Conservation (phyloP, 92 coral and sea anemone species). For the Isaurus tuberculatus region DNA sequence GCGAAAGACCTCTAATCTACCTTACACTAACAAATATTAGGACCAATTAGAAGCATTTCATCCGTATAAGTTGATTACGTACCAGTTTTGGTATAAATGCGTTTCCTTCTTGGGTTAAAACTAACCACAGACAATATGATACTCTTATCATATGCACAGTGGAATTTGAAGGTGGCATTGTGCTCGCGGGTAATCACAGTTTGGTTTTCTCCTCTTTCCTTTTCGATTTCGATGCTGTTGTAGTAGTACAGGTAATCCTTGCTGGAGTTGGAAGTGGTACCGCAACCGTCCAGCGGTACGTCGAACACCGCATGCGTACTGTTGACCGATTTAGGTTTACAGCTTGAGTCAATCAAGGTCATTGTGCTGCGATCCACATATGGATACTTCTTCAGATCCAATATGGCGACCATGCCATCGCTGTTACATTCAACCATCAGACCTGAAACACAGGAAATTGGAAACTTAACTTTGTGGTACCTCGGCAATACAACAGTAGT, state of each 20-base stretch:
- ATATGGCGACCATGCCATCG: neutral
- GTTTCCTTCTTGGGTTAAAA: conserved; percentile 67
- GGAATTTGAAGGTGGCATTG: conserved; percentile 40
- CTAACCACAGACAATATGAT: conserved; percentile 68
- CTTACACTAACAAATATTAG: too few relatives aligned
- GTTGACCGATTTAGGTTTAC: neutral
- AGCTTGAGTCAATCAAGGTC: conserved; percentile 3
- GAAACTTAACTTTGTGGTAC: neutral
- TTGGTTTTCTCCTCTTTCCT: conserved; percentile 26
- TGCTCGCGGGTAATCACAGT: conserved; percentile 64
- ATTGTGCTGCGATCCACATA: neutral
- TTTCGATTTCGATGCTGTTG: conserved; percentile 60
- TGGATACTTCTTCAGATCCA: neutral
- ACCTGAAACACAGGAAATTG: neutral
- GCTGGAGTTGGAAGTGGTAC: conserved; percentile 61
- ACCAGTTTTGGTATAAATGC: conserved; percentile 60
- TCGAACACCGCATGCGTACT: conserved; percentile 63
- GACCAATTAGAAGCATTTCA: too few relatives aligned
- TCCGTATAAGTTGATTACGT: neutral
- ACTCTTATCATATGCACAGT: conserved; percentile 56
- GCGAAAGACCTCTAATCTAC: too few relatives aligned
- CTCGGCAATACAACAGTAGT: neutral
- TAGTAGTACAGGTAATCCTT: conserved; percentile 51
- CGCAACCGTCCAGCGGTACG: conserved; percentile 78
- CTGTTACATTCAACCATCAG: conserved; percentile 1